These are phyloP conservation scores for Acridotheres tristis DNA, from an alignment of 2,797 vertebrate species.

Conservation along the genomic window DNA sequence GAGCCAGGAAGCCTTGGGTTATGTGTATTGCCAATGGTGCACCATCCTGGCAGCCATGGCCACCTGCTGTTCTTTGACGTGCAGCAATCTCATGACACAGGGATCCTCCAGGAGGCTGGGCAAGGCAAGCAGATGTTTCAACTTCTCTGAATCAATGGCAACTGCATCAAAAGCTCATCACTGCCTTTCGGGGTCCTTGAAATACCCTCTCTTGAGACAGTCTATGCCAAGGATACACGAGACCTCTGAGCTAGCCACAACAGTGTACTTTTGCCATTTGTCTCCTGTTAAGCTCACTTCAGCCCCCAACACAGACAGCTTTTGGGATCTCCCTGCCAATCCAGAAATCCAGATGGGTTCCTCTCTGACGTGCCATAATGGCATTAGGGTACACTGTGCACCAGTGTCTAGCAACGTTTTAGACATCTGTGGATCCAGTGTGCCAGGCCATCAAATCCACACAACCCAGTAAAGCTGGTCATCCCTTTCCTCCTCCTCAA, in stretches of 20 bases:
- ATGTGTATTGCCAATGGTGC: background rate
- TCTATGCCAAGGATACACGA: background rate
- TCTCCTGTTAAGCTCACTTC: background rate
- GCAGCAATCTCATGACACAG: background rate
- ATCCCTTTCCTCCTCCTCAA: background rate
- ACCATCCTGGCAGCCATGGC: fast-evolving
- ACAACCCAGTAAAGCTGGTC: background rate
- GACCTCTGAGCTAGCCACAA: background rate
- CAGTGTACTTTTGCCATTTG: background rate
- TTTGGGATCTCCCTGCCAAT: background rate
- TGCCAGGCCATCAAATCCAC: background rate
- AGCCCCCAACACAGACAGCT: background rate
- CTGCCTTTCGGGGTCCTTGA: background rate
- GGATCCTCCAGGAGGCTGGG: background rate
- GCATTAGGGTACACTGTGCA: background rate
- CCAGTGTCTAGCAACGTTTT: background rate
- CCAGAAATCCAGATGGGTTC: background rate
- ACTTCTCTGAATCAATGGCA: background rate
- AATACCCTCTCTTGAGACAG: background rate
- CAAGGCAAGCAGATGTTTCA: background rate
- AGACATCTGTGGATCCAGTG: background rate
- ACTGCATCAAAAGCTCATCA: background rate
- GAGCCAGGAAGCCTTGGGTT: background rate
- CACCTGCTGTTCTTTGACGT: background rate
- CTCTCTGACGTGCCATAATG: fast-evolving